Evolutionary conservation across 1,140 invertebrate genomes (phyloP).

Genomic region (Apolygus lucorum): DNA sequence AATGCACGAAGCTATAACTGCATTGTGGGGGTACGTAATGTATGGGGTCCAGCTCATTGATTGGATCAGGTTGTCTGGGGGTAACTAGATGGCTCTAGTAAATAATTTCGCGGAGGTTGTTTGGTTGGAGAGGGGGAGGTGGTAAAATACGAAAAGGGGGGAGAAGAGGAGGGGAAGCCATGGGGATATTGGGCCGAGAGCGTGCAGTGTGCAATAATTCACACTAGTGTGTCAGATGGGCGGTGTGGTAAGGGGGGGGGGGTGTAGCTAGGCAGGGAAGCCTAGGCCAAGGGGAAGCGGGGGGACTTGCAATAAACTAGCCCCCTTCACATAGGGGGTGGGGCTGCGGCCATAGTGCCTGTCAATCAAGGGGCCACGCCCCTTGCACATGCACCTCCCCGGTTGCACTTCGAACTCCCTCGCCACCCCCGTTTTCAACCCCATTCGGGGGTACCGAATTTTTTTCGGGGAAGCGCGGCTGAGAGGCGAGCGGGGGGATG

Average conservation of each 20-base stretch:
- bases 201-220: constrained; percentile 24
- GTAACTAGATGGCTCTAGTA: constrained; percentile 16
- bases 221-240: constrained; percentile 3
- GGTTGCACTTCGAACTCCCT: constrained; percentile 7
- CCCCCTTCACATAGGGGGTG: background rate
- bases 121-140: constrained; percentile 1
- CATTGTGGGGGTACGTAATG: background rate
- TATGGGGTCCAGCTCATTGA: constrained; percentile 10
- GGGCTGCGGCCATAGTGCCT: constrained; percentile 18
- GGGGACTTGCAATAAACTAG: constrained; percentile 12
- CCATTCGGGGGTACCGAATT: too few species aligned
- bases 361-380: constrained; percentile 20
- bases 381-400: constrained; percentile 26
- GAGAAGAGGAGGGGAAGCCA: constrained; percentile 9
- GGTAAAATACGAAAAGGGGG: too few species aligned
- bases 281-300: background rate
- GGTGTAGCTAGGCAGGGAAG: background rate
- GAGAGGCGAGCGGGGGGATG: too few species aligned
- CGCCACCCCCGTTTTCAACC: background rate
- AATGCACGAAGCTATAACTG: background rate
- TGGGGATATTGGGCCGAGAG: background rate
- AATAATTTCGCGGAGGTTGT: constrained; percentile 20
- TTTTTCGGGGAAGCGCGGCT: too few species aligned
- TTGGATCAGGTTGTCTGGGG: constrained; percentile 10
- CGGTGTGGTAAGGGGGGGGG: constrained; percentile 3